Percentiles rank a stretch among this genome's conserved stretches.
Evolutionary conservation across 2,888 invertebrate genomes (phyloP).

Genomic region (Phortica okadai): DNA sequence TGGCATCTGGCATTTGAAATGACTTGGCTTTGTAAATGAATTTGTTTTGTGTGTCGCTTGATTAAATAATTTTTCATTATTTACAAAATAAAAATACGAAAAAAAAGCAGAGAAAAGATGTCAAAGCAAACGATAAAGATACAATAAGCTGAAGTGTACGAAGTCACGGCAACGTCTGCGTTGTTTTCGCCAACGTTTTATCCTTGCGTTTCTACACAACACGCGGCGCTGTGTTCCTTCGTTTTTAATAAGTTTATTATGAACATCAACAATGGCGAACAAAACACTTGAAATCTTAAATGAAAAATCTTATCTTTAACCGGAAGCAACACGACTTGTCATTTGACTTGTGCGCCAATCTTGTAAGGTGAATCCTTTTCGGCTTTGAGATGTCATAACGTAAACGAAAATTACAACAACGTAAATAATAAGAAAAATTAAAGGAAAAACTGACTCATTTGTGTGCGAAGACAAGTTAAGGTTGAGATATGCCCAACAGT

Average conservation of each 20-base stretch:
- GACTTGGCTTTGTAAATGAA: conserved; percentile 41
- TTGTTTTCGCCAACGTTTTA: not conserved
- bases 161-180: not conserved
- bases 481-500: not conserved
- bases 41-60: conserved; percentile 63
- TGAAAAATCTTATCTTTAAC: conserved; percentile 56
- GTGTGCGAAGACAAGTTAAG: not conserved
- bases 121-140: conserved; percentile 1
- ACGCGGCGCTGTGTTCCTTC: not conserved
- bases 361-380: conserved; percentile 40
- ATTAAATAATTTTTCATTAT: conserved; percentile 72
- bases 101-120: conserved; percentile 1
- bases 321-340: conserved; percentile 46
- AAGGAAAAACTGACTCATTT: not conserved
- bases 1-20: conserved; percentile 32
- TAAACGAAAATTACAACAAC: not conserved
- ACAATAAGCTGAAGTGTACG: conserved; percentile 1
- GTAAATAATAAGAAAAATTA: not conserved
- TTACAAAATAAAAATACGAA: conserved; percentile 59
- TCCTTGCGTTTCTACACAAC: not conserved
- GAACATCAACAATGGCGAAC: conserved; percentile 43
- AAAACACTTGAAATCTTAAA: conserved; percentile 20
- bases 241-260: conserved; percentile 69
- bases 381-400: not conserved
- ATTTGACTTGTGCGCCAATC: conserved; percentile 49